phyloP scores from a whole-genome alignment of 2,888 invertebrate species.

The Onthophagus sagittarius region DNA sequence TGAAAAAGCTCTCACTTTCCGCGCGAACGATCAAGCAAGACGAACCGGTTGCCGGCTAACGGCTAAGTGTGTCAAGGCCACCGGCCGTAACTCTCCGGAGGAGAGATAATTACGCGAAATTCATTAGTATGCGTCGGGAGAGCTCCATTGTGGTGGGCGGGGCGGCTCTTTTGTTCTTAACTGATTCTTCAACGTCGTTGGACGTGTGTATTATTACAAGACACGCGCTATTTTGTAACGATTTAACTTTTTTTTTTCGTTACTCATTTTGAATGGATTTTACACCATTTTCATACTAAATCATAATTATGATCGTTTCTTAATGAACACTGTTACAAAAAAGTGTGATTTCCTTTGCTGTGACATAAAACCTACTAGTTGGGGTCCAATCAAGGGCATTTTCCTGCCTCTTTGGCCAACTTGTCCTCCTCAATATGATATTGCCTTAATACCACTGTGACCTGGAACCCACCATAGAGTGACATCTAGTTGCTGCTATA shows the following conservation, averaged over 20 bases:
- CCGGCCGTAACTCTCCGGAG: background rate
- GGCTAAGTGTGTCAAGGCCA: conserved; percentile 11
- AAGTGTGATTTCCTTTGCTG: no score
- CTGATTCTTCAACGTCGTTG: background rate
- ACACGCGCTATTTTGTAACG: background rate
- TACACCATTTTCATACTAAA: no score
- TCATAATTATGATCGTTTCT: no score
- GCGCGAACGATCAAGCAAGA: conserved; percentile 30
- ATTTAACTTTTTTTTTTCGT: background rate
- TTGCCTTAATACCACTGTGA: no score
- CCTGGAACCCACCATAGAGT: no score
- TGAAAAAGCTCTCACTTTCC: conserved; percentile 32
- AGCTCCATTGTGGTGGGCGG: conserved; percentile 1
- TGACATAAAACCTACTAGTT: no score
- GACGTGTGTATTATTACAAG: background rate
- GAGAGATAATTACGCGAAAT: conserved; percentile 5
- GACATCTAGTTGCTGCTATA: no score
- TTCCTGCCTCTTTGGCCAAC: no score
- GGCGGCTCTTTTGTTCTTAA: conserved; percentile 6
- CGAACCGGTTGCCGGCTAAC: conserved; percentile 5
- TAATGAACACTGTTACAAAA: no score
- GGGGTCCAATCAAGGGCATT: no score
- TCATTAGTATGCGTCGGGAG: conserved; percentile 8
- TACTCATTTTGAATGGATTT: background rate
- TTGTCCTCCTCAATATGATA: no score